phyloP scores from a whole-genome alignment of 37 sponge, comb jelly and placozoan species.

The Haliclona indistincta region DNA sequence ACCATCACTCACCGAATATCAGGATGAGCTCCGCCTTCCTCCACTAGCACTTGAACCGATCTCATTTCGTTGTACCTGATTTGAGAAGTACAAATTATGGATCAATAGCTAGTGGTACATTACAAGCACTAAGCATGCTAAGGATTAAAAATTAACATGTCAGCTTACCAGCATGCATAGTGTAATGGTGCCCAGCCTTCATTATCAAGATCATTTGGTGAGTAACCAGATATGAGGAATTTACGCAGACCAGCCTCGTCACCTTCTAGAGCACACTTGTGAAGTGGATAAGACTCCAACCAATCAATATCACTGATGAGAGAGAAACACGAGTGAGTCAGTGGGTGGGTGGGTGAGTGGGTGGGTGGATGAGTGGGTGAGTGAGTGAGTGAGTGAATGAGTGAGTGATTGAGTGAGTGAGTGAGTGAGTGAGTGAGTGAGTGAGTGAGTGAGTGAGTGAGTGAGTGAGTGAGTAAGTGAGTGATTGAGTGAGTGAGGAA shows the following conservation, averaged over 20 bases:
- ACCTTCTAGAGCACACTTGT: slow-evolving; percentile 75
- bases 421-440: neutral
- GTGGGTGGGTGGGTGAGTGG: too few species aligned
- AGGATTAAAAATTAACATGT: neutral
- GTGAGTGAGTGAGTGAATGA: too few species aligned
- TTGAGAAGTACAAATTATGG: neutral
- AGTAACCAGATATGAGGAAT: slow-evolving; percentile 43
- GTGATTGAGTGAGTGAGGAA: too few species aligned
- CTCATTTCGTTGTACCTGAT: slow-evolving; percentile 76
- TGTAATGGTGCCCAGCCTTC: slow-evolving; percentile 82
- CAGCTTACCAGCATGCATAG: slow-evolving; percentile 82
- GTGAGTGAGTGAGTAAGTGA: too few species aligned
- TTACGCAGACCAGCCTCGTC: slow-evolving; percentile 63
- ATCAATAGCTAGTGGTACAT: neutral
- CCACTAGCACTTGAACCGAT: slow-evolving; percentile 54
- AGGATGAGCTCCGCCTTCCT: slow-evolving; percentile 41
- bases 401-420: too few species aligned
- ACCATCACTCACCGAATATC: slow-evolving; percentile 41
- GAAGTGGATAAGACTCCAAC: slow-evolving; percentile 76
- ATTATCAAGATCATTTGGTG: slow-evolving; percentile 66
- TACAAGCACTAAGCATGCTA: neutral
- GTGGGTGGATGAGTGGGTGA: too few species aligned
- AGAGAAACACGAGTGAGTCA: neutral
- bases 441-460: neutral
- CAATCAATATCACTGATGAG: slow-evolving; percentile 38